Evolutionary conservation across 1,140 invertebrate genomes (phyloP).

Genomic region (Pemphigus obesinymphae): DNA sequence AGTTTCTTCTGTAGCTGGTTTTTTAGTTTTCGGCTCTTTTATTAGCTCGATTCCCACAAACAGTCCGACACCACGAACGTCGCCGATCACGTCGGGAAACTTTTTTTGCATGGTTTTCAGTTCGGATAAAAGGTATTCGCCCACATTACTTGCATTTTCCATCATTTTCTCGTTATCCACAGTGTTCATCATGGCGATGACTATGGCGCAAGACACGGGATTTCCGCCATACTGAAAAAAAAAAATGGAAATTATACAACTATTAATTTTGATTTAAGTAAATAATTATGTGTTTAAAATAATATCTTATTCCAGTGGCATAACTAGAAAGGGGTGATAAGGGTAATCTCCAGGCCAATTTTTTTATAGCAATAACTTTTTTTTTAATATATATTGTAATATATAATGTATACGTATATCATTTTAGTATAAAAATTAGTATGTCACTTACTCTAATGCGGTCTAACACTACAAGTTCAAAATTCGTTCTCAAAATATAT

Average conservation of each 20-base stretch:
- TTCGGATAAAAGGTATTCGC: slow-evolving; percentile 68
- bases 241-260: not conserved
- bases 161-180: slow-evolving; percentile 83
- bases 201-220: slow-evolving; percentile 93
- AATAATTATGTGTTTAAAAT: no score
- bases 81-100: slow-evolving; percentile 67
- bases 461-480: no score
- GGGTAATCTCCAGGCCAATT: no score
- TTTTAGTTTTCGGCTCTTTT: slow-evolving; percentile 66
- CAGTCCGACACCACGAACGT: slow-evolving; percentile 81
- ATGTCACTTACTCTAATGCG: no score
- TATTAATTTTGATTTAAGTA: not conserved
- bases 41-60: slow-evolving; percentile 95
- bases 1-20: slow-evolving; percentile 77
- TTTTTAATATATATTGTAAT: no score
- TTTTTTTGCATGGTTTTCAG: slow-evolving; percentile 54
- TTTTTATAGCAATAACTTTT: no score
- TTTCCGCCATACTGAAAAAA: slow-evolving; percentile 87
- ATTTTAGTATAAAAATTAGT: no score
- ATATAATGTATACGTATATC: no score
- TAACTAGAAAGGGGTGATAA: no score
- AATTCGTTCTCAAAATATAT: no score
- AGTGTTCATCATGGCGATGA: slow-evolving; percentile 89
- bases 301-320: no score
- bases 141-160: slow-evolving; percentile 75